Evolutionary conservation across 35 echinoderm and acorn worm genomes (phyloP).

Genomic region (Amphiura filiformis): DNA sequence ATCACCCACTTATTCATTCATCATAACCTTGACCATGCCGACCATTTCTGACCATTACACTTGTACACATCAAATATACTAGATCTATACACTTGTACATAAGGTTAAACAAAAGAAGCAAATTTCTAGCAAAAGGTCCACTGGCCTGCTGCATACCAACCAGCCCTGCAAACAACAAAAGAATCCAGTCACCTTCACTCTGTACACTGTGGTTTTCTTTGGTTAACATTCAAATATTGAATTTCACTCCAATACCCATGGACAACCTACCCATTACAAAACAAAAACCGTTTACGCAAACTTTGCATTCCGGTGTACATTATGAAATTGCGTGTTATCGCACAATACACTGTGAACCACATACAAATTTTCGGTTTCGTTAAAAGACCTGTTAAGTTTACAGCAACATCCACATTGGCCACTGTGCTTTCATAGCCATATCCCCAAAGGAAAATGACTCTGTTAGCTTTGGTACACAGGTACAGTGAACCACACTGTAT

Average conservation of each 20-base stretch:
- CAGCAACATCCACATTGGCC: not conserved
- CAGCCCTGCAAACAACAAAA: too few relatives aligned
- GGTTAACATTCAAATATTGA: not conserved
- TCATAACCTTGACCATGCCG: too few relatives aligned
- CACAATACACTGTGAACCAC: not conserved
- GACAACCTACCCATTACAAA: not conserved
- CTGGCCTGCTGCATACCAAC: too few relatives aligned
- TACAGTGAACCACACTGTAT: not conserved
- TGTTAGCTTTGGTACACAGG: not conserved
- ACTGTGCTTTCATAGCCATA: not conserved
- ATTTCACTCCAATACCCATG: not conserved
- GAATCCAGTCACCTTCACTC: too few relatives aligned
- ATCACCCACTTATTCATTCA: too few relatives aligned
- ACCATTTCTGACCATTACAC: too few relatives aligned
- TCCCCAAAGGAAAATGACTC: not conserved
- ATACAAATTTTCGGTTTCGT: too few relatives aligned
- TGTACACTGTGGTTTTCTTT: too few relatives aligned
- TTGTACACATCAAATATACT: too few relatives aligned
- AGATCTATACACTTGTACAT: too few relatives aligned
- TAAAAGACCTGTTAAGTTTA: not conserved
- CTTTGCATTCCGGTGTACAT: not conserved
- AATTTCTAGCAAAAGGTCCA: too few relatives aligned
- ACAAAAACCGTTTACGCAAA: not conserved
- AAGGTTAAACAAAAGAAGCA: too few relatives aligned
- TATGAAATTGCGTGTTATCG: not conserved